A percentile compares a stretch with the other conserved stretches of the same genome.
Evolutionary conservation across 2,888 invertebrate genomes (phyloP).

Genomic region (Campaea margaritaria): DNA sequence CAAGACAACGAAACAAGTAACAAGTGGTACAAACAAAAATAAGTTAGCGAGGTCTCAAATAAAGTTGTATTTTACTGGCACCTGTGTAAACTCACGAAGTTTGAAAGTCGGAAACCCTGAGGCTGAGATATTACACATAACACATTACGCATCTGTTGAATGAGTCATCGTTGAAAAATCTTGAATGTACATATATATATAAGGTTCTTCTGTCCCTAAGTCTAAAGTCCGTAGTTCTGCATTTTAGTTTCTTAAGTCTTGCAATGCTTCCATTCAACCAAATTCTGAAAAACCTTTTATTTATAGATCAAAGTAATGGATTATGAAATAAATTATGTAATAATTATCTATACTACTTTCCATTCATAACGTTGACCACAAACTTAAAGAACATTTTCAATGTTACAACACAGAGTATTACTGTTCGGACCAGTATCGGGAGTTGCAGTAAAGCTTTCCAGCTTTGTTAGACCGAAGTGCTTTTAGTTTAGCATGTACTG

Average conservation of each 20-base stretch:
- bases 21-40: conserved; percentile 1
- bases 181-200: neutral
- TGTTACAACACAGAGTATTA: no score
- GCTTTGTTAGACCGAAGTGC: neutral
- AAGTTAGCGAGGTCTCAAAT: conserved; percentile 8
- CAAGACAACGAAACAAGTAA: conserved; percentile 1
- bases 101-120: conserved; percentile 15
- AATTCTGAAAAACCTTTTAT: no score
- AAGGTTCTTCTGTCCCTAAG: neutral
- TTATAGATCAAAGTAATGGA: no score
- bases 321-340: no score
- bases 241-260: no score
- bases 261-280: no score
- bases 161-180: neutral
- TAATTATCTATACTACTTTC: no score
- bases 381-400: no score
- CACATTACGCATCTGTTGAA: neutral
- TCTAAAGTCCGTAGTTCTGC: neutral
- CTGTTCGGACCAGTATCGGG: neutral
- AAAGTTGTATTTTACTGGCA: conserved; percentile 9
- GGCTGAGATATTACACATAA: neutral
- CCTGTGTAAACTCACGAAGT: conserved; percentile 18
- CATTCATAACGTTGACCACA: no score
- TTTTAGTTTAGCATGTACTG: neutral
- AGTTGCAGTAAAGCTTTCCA: neutral